Evolutionary conservation across 2,113 vertebrate species (phyloP).

Genomic region (Phylloscopus trochiloides): DNA sequence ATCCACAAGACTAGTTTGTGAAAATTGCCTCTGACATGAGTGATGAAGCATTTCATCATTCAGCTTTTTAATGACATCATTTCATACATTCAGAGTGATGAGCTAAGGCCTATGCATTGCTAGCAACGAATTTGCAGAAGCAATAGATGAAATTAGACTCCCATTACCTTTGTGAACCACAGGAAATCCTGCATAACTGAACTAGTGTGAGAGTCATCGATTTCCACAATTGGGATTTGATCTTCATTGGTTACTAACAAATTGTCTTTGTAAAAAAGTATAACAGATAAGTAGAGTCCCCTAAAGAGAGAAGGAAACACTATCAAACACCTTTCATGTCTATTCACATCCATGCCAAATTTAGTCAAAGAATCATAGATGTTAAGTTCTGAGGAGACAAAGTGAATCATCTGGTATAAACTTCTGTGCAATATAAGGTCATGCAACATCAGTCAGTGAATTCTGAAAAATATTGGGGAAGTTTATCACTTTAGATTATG

Average conservation of each 20-base stretch:
- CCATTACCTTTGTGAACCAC: constrained; percentile 95
- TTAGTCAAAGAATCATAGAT: background rate
- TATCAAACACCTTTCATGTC: background rate
- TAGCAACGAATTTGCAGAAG: background rate
- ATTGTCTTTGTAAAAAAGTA: constrained; percentile 95
- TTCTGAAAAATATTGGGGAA: background rate
- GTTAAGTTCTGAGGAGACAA: background rate
- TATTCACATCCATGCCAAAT: background rate
- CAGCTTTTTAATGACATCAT: background rate
- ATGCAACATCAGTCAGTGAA: background rate
- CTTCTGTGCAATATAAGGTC: background rate
- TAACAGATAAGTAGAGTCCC: constrained; percentile 91
- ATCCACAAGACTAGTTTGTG: background rate
- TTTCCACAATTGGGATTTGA: constrained; percentile 97
- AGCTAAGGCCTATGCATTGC: background rate
- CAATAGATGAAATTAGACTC: constrained; percentile 32
- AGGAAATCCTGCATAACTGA: constrained; percentile 95
- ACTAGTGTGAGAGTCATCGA: constrained; percentile 92
- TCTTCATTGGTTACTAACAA: constrained; percentile 95
- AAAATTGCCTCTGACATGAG: background rate
- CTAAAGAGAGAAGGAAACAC: constrained; percentile 74
- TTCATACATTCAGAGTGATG: background rate
- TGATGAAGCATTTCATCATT: background rate
- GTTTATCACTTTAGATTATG: background rate
- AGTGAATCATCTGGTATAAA: background rate